A percentile compares a stretch with the other conserved stretches of the same genome.
phyloP scores from a whole-genome alignment of 23 tunicate genomes.

The Styela clava region DNA sequence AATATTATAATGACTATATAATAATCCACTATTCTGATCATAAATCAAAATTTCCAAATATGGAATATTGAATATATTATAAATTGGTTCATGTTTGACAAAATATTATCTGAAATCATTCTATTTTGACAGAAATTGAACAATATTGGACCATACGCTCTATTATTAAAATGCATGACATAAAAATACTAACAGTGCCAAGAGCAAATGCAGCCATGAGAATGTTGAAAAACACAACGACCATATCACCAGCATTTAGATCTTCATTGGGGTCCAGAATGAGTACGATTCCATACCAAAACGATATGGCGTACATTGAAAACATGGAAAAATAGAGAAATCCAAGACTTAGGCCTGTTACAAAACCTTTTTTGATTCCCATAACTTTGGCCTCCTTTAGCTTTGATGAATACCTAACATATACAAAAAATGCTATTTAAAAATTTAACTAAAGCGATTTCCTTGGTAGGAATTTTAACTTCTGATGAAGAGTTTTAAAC shows the following conservation, averaged over 20 bases:
- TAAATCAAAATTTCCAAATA: too few relatives aligned
- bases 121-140: too few relatives aligned
- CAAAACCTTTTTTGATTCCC: constrained; percentile 65
- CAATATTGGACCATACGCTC: too few relatives aligned
- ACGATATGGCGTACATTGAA: constrained; percentile 68
- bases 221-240: constrained; percentile 70
- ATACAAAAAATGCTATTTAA: too few relatives aligned
- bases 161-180: too few relatives aligned
- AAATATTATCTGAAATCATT: too few relatives aligned
- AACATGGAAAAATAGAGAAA: constrained; percentile 66
- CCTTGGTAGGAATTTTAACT: too few relatives aligned
- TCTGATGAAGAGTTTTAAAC: too few relatives aligned
- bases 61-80: too few relatives aligned
- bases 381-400: constrained; percentile 58
- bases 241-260: constrained; percentile 52
- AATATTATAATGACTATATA: too few relatives aligned
- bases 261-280: constrained; percentile 41
- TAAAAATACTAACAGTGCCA: constrained; percentile 89
- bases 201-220: constrained; percentile 88
- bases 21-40: too few relatives aligned
- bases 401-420: constrained; percentile 52
- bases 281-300: constrained; percentile 89
- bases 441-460: background rate
- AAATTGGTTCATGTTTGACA: too few relatives aligned
- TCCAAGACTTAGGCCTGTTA: constrained; percentile 76